Evolutionary conservation across 2,797 vertebrate genomes (phyloP), one percentile per base, ranked within the genome.

Genomic region (Amblyraja radiata): DNA sequence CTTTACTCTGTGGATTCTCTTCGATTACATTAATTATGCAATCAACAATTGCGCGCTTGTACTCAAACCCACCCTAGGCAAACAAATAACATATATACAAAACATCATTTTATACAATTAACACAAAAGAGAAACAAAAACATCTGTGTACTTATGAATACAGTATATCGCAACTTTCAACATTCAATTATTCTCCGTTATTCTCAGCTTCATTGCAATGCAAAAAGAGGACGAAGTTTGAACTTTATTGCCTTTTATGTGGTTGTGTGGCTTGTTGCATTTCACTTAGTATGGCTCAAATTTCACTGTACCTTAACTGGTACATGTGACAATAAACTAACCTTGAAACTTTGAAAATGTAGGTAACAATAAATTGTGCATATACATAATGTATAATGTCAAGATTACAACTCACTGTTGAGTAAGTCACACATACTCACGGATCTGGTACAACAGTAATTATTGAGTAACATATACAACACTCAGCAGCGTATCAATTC

Each of bases 41-140:
- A 95, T 99, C 99, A 94, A 99, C 98, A 0, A 99, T 99, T 95
- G 99, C 99, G 6, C 98, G 97, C 94, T 99, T 99, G 96, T 99
- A 99, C 39, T 99, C 98, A 32, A 99, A 99, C n/a, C 99, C 99
- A 0, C 99, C 99, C 99, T 99, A 96, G 63, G 80, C 79, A 94
- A 93, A 94, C 54, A 93, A 93, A 25, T 6, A 46, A 14, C 90
- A 1, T 91, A 93, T 76, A 32, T 5, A 5, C 39, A 54, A 18
- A 36, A 58, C 25, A 2, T 32, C 3, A 2, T 58, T 28, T 83
- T 54, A 83, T 58, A 28, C 13, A 58, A 25, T 23, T 25, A 58
- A 74, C 68, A 93, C 68, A 93, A 46, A 77, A 5, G 46, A 46
- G 46, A 46, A 46, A 46, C 32, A 78, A 23, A 83, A 81, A 46